A percentile compares a stretch with the other conserved stretches of the same genome.
phyloP scores from a whole-genome alignment of 2,888 invertebrate species.

The Polyploca ridens region DNA sequence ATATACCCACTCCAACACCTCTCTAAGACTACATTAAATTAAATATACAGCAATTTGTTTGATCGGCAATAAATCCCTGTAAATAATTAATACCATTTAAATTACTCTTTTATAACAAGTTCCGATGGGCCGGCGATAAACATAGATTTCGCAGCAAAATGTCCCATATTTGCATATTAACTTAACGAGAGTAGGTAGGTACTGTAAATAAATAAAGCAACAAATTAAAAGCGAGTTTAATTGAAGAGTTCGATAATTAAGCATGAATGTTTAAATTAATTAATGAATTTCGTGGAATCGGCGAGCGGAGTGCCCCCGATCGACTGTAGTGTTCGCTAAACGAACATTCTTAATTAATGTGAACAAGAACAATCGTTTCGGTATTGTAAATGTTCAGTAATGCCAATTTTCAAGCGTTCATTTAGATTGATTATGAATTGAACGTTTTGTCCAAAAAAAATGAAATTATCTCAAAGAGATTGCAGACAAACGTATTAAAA shows the following conservation, averaged over 20 bases:
- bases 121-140: conserved; percentile 38
- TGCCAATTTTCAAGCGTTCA: conserved; percentile 54
- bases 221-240: conserved; percentile 77
- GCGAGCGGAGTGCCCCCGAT: conserved; percentile 39
- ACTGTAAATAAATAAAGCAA: conserved; percentile 68
- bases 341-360: conserved; percentile 74
- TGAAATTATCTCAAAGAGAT: no score
- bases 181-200: conserved; percentile 47
- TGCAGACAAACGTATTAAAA: no score
- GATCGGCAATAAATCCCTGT: conserved; percentile 37
- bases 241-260: conserved; percentile 81
- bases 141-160: conserved; percentile 49
- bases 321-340: conserved; percentile 60
- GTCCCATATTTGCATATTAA: conserved; percentile 55
- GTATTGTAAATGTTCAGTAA: conserved; percentile 62
- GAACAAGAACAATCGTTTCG: conserved; percentile 68
- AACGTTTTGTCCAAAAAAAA: no score
- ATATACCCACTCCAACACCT: neutral
- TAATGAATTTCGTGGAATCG: conserved; percentile 73
- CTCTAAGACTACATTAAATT: conserved; percentile 34
- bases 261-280: conserved; percentile 82
- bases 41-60: conserved; percentile 25
- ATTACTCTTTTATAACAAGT: conserved; percentile 48
- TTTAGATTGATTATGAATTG: conserved; percentile 42
- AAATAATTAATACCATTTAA: conserved; percentile 42